Evolutionary conservation across 2,113 vertebrate species (phyloP).

Genomic region (Manacus vitellinus): DNA sequence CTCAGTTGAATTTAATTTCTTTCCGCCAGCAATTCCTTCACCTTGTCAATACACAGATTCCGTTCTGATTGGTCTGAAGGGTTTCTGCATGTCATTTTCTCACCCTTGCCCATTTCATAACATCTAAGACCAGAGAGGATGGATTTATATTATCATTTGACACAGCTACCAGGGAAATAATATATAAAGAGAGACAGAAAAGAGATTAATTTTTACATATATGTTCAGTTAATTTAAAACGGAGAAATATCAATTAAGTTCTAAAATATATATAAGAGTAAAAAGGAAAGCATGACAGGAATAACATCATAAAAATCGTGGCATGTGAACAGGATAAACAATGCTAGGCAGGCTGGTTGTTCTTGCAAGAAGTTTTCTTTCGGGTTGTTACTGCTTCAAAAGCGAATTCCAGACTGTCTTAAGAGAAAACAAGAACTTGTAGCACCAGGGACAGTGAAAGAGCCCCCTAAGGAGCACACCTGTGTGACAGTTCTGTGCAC

Average conservation of each 20-base stretch:
- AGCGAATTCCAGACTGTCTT: neutral
- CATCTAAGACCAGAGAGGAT: neutral
- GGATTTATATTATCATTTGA: neutral
- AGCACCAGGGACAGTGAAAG: neutral
- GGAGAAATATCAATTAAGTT: neutral
- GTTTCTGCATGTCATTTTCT: neutral
- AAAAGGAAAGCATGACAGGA: neutral
- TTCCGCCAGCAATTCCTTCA: neutral
- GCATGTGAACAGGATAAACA: no score
- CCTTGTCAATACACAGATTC: neutral
- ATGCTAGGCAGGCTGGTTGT: neutral
- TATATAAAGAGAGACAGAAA: neutral
- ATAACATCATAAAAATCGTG: neutral
- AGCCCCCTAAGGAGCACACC: neutral
- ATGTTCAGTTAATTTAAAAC: neutral
- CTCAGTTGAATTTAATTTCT: neutral
- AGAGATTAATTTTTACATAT: neutral
- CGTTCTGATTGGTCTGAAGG: neutral
- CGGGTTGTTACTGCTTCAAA: neutral
- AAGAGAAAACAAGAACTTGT: neutral
- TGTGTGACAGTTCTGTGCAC: neutral
- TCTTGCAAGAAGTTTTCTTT: neutral
- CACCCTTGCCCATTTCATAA: neutral
- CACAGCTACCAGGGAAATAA: neutral
- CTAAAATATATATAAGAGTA: neutral